phyloP scores from a whole-genome alignment of 2,888 invertebrate species.

The Cantharis flavilabris region DNA sequence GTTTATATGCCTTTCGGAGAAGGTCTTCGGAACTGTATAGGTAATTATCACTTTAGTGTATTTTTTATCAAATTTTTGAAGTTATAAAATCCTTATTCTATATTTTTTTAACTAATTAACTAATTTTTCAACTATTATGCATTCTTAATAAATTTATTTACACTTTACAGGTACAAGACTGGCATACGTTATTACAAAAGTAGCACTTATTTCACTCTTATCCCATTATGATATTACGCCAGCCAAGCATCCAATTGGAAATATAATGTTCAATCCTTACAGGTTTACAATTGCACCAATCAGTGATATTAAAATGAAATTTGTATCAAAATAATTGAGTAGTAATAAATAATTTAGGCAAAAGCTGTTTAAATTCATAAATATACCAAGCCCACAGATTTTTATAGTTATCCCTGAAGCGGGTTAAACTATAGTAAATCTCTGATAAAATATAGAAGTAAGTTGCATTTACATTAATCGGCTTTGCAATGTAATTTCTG shows the following conservation, averaged over 20 bases:
- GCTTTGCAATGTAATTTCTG: too few relatives aligned
- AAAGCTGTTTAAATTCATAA: not conserved
- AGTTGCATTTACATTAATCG: too few relatives aligned
- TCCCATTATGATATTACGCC: not conserved
- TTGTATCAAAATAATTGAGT: not conserved
- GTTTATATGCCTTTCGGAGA: constrained; percentile 43
- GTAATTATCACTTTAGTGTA: constrained; percentile 21
- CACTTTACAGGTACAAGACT: not conserved
- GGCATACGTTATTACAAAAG: not conserved
- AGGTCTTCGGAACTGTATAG: constrained; percentile 43
- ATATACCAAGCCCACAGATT: too few relatives aligned
- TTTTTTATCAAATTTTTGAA: too few relatives aligned
- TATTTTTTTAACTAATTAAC: too few relatives aligned
- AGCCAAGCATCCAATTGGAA: not conserved
- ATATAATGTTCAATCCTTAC: not conserved
- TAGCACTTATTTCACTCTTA: not conserved
- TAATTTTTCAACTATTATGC: too few relatives aligned
- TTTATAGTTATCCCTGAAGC: too few relatives aligned
- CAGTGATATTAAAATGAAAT: not conserved
- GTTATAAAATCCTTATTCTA: not conserved
- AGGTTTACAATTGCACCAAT: not conserved
- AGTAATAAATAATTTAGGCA: not conserved
- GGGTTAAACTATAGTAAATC: too few relatives aligned
- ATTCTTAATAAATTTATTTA: too few relatives aligned
- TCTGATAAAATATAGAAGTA: too few relatives aligned